Evolutionary conservation across 1,140 invertebrate genomes (phyloP).

Genomic region (Drosophila tani): DNA sequence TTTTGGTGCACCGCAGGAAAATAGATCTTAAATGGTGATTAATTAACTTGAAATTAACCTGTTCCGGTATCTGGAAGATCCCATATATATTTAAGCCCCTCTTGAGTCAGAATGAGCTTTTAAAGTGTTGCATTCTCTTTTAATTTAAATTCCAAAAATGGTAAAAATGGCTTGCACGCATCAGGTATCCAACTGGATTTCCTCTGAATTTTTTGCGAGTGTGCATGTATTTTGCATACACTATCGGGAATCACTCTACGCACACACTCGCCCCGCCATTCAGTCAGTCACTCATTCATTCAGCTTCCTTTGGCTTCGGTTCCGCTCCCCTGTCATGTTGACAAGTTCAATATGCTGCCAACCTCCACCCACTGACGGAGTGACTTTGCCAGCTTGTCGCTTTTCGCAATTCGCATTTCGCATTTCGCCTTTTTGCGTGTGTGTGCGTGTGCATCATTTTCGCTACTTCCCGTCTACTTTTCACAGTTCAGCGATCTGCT

Average conservation of each 20-base stretch:
- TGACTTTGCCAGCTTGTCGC: constrained; percentile 63
- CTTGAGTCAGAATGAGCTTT: not conserved
- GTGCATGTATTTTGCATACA: constrained; percentile 70
- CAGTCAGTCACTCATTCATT: constrained; percentile 58
- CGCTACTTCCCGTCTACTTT: constrained; percentile 73
- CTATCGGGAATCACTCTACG: constrained; percentile 70
- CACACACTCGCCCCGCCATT: constrained; percentile 41
- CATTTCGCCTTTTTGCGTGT: not conserved
- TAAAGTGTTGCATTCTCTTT: too few relatives aligned
- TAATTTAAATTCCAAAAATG: not conserved
- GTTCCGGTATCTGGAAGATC: too few relatives aligned
- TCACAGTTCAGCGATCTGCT: constrained; percentile 64
- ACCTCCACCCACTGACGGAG: constrained; percentile 25
- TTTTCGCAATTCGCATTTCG: constrained; percentile 23
- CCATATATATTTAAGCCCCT: not conserved
- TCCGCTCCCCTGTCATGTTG: constrained; percentile 66
- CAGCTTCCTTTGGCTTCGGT: constrained; percentile 34
- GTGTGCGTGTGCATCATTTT: constrained; percentile 55
- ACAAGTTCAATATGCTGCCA: constrained; percentile 71
- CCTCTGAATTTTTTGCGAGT: not conserved
- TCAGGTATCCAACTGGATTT: not conserved
- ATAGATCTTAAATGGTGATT: not conserved
- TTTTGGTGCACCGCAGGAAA: constrained; percentile 13
- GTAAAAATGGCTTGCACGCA: fast-evolving
- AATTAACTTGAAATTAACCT: too few relatives aligned